phyloP scores from a whole-genome alignment of 2,113 vertebrate species.

The Gambusia affinis region DNA sequence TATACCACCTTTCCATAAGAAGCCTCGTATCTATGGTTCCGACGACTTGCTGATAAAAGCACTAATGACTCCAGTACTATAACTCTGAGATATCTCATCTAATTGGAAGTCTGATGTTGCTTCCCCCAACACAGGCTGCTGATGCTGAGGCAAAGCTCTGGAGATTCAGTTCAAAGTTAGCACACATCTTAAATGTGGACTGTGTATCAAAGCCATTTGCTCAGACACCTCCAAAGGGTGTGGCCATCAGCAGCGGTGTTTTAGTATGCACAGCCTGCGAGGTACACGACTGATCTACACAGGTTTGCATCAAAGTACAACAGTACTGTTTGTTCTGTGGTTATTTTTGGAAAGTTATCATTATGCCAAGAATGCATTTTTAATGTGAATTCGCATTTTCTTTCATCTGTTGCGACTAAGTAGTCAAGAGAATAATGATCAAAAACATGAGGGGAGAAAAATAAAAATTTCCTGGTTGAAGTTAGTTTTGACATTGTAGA shows the following conservation, averaged over 20 bases:
- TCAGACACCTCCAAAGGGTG: constrained; percentile 28
- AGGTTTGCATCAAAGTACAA: constrained; percentile 13
- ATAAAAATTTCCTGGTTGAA: background rate
- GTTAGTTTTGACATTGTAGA: background rate
- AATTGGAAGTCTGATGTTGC: constrained; percentile 65
- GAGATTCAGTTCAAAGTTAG: constrained; percentile 59
- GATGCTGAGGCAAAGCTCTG: constrained; percentile 29
- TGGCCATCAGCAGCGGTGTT: constrained; percentile 6
- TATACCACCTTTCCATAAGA: constrained; percentile 18
- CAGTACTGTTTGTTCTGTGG: constrained; percentile 7
- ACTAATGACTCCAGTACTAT: constrained; percentile 46
- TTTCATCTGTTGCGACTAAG: background rate
- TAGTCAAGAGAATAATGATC: background rate
- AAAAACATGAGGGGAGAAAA: constrained; percentile 1
- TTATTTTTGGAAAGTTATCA: constrained; percentile 15
- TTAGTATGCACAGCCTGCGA: background rate
- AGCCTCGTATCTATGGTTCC: constrained; percentile 47
- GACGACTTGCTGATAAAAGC: constrained; percentile 30
- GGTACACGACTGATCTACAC: background rate
- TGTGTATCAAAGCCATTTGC: constrained; percentile 41
- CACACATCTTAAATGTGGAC: constrained; percentile 38
- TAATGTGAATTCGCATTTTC: background rate
- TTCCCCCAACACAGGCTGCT: constrained; percentile 36
- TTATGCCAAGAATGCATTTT: constrained; percentile 2
- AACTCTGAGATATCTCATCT: constrained; percentile 49